Evolutionary conservation across 2,797 vertebrate genomes (phyloP).

Genomic region (Sitta carolinensis): DNA sequence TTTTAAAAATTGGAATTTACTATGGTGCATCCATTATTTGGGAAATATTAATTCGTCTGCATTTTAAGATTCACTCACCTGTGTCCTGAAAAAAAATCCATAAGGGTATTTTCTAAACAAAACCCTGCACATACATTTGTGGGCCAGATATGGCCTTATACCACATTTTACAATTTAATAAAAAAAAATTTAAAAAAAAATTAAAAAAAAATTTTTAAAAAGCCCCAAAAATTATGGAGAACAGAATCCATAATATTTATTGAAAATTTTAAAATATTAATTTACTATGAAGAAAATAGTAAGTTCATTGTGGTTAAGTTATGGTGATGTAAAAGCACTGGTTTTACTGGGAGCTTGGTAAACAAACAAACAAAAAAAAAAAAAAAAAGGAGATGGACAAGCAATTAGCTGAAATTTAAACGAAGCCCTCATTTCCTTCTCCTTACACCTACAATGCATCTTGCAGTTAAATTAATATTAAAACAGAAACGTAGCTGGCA

Average conservation of each 20-base stretch:
- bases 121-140: background rate
- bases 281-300: background rate
- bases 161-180: background rate
- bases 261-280: background rate
- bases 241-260: background rate
- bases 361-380: background rate
- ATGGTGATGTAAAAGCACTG: fast-evolving
- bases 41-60: background rate
- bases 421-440: background rate
- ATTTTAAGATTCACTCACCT: background rate
- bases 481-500: background rate
- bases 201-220: background rate
- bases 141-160: background rate
- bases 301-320: background rate
- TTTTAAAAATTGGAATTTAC: background rate
- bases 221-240: background rate
- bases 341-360: background rate
- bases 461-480: background rate
- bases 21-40: background rate
- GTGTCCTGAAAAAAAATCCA: background rate
- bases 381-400: background rate
- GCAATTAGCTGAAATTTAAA: background rate
- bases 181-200: background rate
- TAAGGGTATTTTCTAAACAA: background rate
- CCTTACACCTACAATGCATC: background rate